Evolutionary conservation across 2,113 vertebrate species (phyloP), one percentile per base, ranked within the genome.

Genomic region (Lagopus leucura): DNA sequence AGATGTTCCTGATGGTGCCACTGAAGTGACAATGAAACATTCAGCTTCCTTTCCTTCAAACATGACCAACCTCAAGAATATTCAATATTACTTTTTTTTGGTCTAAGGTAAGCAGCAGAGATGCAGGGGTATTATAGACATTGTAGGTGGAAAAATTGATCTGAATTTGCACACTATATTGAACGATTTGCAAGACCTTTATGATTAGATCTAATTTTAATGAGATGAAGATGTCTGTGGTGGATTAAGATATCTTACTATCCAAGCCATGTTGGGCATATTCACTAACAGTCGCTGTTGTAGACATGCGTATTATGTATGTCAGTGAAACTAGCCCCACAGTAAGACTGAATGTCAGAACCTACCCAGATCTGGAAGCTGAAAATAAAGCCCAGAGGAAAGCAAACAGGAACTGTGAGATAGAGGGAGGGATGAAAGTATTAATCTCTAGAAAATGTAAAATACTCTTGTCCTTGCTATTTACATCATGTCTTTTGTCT

Each of bases 161-260:
- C 69, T 89, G 58, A 92, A 80, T 90, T 82, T 83, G 47, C 69
- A 85, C 22, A 21, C 91, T 67, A n/a, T 64, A 83, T 74, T 86
- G 69, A 88, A 60, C 32, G 86, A 42, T 55, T 82, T 86, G 69
- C 79, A 90, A 88, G 55, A 81, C 83, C 2, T 2, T 86, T 75
- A 69, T 19, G 64, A 75, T 92, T 90, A 61, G 11, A 81, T 43
- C 47, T 82, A 80, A 71, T 88, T 80, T 83, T 13, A 57, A 77
- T 60, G 73, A 45, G 27, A 73, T 2, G 6, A 92, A 89, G 64
- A 80, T 73, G 25, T 82, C 60, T 77, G 60, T 27, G 80, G 67
- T 77, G 82, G 54, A 91, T 87, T 89, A 91, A 86, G 72, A 74
- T 28, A 88, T 76, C 50, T 73, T 32, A 66, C 47, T 58, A 20